Base-by-base conservation (phyloP, 1,140 invertebrate species). In the Drosophila suzukii region DNA sequence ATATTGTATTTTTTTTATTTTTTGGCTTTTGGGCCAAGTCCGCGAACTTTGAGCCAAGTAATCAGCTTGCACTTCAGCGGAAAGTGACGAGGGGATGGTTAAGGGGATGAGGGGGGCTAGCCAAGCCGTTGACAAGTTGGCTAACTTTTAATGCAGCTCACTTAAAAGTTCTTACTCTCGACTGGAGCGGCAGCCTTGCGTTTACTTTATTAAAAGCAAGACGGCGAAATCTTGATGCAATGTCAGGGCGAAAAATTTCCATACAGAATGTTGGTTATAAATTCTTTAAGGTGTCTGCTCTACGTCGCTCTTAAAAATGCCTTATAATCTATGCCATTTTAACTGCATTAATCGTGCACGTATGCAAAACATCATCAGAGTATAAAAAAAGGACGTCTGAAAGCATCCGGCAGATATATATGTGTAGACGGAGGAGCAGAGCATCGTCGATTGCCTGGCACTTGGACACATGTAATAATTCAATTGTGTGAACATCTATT, bases 401-500 rank as follows among this genome's bases (percentile, higher is more conserved):
- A n/a, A 46, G 43, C 43, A 47, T 62, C 57, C 38, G 44, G 5
- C 20, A 46, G 27, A 27, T 27, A 27, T 5, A 27, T 27, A 27
- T 27, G 5, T 27, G 27, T 27, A 27, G 20, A 46, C 49, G n/a
- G 49, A 15, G 30, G 12, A 30, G 46, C 38, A 30, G 43, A 44
- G 54, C 56, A 34, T 55, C 73, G 80, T 84, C 83, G 77, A 77
- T 79, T 76, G 84, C 80, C 80, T 75, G 85, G 68, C 80, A 89
- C 84, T 89, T 81, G 84, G 84, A 88, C 84, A 88, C 84, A 84
- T 88, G 84, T 89, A 89, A 89, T 89, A 89, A 89, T 89, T 89
- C 84, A 89, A 89, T 89, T 89, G 84, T 89, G 84, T 89, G 84
- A 89, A 84, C 85, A 89, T 89, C 84, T 89, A 89, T 89, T 89